A percentile compares a stretch with the other conserved stretches of the same genome.
phyloP scores from a whole-genome alignment of 2,113 vertebrate genomes.

The Triplophysa tibetana region DNA sequence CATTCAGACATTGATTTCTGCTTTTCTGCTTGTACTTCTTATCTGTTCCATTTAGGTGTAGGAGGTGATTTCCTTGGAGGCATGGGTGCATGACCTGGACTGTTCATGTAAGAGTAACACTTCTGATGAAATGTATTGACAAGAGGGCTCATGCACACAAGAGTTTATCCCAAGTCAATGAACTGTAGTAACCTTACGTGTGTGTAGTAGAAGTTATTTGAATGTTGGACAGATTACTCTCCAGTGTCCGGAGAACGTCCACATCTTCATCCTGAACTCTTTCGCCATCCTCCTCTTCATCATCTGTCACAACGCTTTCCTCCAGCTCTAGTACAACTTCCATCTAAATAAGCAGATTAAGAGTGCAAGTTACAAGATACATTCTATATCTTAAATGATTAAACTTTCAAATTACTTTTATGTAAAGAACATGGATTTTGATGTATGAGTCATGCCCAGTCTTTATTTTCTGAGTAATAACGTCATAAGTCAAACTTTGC shows the following conservation, averaged over 20 bases:
- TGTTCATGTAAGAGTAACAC: constrained; percentile 1
- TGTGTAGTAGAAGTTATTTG: constrained; percentile 20
- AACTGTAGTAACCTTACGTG: constrained; percentile 56
- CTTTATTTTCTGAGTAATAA: not conserved
- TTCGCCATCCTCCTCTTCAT: constrained; percentile 2
- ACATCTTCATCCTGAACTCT: constrained; percentile 17
- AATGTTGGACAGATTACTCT: constrained; percentile 42
- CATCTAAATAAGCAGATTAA: constrained; percentile 36
- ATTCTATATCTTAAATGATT: too few relatives aligned
- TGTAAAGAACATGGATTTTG: not conserved
- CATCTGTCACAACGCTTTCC: constrained; percentile 9
- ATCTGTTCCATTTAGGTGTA: too few relatives aligned
- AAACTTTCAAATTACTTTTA: too few relatives aligned
- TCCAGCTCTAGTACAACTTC: constrained; percentile 33
- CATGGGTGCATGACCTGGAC: too few relatives aligned
- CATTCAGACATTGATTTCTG: too few relatives aligned
- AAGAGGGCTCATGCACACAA: constrained; percentile 23
- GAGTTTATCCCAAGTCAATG: constrained; percentile 44
- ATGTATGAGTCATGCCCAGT: not conserved
- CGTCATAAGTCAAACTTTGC: not conserved
- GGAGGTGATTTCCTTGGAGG: too few relatives aligned
- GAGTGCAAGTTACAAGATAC: not conserved
- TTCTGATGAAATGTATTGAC: constrained; percentile 19
- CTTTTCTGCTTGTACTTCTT: too few relatives aligned
- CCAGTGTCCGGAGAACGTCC: constrained; percentile 39